phyloP scores from a whole-genome alignment of 1,140 invertebrate genomes.

The Coenobita brevimanus region DNA sequence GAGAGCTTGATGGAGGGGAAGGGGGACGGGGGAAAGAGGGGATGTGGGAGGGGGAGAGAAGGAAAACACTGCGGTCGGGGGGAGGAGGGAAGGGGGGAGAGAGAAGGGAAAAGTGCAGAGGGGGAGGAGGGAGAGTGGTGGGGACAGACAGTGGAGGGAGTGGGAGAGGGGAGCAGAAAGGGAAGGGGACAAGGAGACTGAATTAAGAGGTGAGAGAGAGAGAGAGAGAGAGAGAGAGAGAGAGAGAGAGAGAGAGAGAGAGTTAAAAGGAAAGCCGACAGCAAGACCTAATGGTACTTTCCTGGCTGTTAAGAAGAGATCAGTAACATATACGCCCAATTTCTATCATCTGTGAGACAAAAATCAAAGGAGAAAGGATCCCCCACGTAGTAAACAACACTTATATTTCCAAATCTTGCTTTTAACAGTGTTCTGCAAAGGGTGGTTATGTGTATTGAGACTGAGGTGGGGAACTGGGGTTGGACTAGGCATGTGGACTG shows the following conservation, averaged over 20 bases:
- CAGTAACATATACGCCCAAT: too few species aligned
- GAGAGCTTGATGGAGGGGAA: slow-evolving; percentile 13
- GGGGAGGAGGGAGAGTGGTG: background rate
- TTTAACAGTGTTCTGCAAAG: too few species aligned
- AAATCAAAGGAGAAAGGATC: too few species aligned
- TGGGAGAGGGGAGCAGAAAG: background rate
- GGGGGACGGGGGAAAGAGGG: background rate
- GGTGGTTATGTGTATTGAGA: too few species aligned
- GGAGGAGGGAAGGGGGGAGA: background rate
- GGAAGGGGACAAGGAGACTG: background rate
- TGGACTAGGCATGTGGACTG: too few species aligned
- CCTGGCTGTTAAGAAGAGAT: too few species aligned
- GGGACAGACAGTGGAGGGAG: background rate
- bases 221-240: background rate
- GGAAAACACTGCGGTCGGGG: background rate
- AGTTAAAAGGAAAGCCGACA: too few species aligned
- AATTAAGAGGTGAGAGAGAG: background rate
- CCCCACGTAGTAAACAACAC: too few species aligned
- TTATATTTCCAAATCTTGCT: too few species aligned
- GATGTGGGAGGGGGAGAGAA: background rate
- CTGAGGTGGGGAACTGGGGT: too few species aligned
- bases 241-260: background rate
- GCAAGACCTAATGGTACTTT: too few species aligned
- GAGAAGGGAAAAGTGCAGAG: background rate
- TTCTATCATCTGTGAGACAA: too few species aligned